Conservation (phyloP, 2,113 vertebrate genomes). For the Platysteira castanea region DNA sequence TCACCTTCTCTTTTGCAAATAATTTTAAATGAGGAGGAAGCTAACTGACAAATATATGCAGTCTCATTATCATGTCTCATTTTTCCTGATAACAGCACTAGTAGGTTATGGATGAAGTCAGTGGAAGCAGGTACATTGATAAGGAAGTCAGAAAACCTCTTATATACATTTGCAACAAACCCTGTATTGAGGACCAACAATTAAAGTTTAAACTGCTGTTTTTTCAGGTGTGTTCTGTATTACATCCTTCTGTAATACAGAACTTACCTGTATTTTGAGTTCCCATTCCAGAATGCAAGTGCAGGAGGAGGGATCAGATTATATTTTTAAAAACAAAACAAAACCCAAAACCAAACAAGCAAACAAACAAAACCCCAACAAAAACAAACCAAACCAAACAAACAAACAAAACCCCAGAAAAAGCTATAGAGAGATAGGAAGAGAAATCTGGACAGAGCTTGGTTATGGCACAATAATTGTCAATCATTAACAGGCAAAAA, state of each 20-base stretch:
- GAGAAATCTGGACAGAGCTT: background rate
- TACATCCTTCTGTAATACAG: background rate
- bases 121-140: background rate
- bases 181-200: background rate
- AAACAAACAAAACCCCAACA: background rate
- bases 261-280: background rate
- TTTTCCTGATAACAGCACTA: background rate
- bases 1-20: background rate
- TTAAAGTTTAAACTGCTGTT: background rate
- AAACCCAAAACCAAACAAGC: background rate
- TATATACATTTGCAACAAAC: background rate
- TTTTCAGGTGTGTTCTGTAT: background rate
- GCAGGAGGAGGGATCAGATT: background rate
- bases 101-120: background rate
- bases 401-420: background rate
- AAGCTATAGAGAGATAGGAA: background rate
- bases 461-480: background rate
- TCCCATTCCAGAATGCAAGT: background rate
- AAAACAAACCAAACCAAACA: background rate
- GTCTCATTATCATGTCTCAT: background rate
- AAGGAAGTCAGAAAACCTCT: background rate
- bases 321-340: background rate
- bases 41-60: background rate
- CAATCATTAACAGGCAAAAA: constrained; percentile 44
- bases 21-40: background rate